phyloP scores from a whole-genome alignment of 2,113 vertebrate species.

The Zeus faber region DNA sequence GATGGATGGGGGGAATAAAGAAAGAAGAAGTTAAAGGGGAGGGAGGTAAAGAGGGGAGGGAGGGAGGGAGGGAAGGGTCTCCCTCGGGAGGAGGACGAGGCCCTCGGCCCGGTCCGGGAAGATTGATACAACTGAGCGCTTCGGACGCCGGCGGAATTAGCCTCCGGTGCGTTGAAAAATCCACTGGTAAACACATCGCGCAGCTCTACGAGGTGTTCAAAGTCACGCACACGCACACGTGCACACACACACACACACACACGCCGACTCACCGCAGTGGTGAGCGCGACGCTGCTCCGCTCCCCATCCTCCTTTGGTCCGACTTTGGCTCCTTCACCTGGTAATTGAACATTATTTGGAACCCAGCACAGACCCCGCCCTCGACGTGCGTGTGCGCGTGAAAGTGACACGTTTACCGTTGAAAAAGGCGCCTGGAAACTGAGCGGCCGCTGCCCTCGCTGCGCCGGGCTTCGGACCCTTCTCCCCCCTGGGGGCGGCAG shows the following conservation, averaged over 20 bases:
- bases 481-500: too few relatives aligned
- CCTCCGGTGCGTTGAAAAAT: constrained; percentile 49
- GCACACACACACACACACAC: not conserved
- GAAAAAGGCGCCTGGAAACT: too few relatives aligned
- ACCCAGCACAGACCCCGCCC: too few relatives aligned
- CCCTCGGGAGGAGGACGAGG: constrained; percentile 17
- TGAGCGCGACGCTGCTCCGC: too few relatives aligned
- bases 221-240: not conserved
- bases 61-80: constrained; percentile 1
- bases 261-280: not conserved
- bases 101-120: constrained; percentile 55
- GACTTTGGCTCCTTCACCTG: too few relatives aligned
- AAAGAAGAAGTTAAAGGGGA: constrained; percentile 28
- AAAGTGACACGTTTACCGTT: too few relatives aligned
- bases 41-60: constrained; percentile 19
- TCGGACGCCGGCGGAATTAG: constrained; percentile 57
- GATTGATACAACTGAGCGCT: constrained; percentile 66
- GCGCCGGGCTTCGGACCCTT: too few relatives aligned
- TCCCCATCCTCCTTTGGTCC: too few relatives aligned
- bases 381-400: too few relatives aligned
- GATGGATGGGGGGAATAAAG: constrained; percentile 9
- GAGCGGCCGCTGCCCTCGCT: too few relatives aligned
- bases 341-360: too few relatives aligned
- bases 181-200: constrained; percentile 59
- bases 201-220: constrained; percentile 51